A percentile compares a stretch with the other conserved stretches of the same genome.
These are phyloP conservation scores for Lysandra coridon DNA, from an alignment of 2,888 invertebrate genomes.

Conservation along the genomic window DNA sequence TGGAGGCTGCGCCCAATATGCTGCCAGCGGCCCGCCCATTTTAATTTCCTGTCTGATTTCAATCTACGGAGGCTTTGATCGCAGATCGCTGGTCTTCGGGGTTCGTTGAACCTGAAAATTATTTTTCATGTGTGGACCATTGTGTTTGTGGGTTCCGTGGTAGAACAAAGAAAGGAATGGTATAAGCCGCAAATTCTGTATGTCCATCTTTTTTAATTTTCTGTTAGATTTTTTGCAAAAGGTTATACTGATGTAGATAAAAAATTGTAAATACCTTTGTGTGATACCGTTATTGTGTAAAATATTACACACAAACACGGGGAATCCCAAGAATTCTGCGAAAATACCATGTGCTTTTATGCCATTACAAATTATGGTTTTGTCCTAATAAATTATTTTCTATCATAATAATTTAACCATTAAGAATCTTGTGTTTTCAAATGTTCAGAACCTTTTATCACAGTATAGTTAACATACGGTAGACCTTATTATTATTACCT, in stretches of 20 bases:
- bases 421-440: conserved; percentile 6
- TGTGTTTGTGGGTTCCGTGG: neutral
- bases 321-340: no score
- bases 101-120: conserved; percentile 26
- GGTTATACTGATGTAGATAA: no score
- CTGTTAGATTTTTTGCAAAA: no score
- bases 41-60: conserved; percentile 73
- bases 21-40: conserved; percentile 67
- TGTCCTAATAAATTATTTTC: neutral
- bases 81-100: neutral
- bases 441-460: neutral
- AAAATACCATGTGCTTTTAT: no score
- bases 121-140: neutral
- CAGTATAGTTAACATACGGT: no score
- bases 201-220: no score
- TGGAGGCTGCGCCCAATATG: conserved; percentile 60
- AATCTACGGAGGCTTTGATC: conserved; percentile 44
- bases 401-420: neutral
- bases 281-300: no score
- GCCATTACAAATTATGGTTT: neutral
- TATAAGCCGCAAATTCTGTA: no score
- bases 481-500: no score
- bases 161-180: neutral
- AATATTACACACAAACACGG: no score
- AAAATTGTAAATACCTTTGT: no score